Conservation (phyloP, 1,140 invertebrate species). For the Scylla paramamosain region DNA sequence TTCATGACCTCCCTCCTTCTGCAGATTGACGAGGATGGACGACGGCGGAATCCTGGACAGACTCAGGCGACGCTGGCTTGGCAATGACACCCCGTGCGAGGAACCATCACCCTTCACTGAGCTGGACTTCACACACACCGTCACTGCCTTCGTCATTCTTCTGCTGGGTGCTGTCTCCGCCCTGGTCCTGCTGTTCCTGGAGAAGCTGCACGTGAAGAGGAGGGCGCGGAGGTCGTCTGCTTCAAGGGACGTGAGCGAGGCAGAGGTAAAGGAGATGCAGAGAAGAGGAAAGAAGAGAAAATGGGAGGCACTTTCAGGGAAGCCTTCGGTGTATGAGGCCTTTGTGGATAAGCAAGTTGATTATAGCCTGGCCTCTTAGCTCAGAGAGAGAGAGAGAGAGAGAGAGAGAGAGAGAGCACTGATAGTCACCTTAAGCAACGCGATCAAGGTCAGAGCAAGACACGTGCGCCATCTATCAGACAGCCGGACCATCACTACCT, state of each 20-base stretch:
- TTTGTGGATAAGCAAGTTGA: background rate
- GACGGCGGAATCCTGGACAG: conserved; percentile 51
- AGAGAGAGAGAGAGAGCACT: no score
- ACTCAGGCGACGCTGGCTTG: conserved; percentile 34
- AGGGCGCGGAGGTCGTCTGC: background rate
- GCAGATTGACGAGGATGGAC: conserved; percentile 18
- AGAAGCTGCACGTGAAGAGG: conserved; percentile 23
- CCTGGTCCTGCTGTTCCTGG: conserved; percentile 2
- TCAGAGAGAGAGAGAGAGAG: no score
- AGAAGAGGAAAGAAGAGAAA: background rate
- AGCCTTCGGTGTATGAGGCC: background rate
- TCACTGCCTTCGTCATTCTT: conserved; percentile 62
- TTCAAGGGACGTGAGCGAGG: background rate
- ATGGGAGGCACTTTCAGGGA: background rate
- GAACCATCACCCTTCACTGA: conserved; percentile 46
- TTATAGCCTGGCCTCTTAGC: background rate
- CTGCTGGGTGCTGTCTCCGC: conserved; percentile 1
- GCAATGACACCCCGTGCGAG: background rate
- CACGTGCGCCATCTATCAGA: no score
- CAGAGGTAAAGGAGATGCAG: background rate
- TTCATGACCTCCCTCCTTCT: no score
- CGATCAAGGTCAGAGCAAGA: no score
- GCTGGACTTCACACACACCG: conserved; percentile 60
- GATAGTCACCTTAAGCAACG: no score
- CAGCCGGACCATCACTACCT: no score